phyloP scores from a whole-genome alignment of 2,113 vertebrate genomes.

The Eleginops maclovinus region DNA sequence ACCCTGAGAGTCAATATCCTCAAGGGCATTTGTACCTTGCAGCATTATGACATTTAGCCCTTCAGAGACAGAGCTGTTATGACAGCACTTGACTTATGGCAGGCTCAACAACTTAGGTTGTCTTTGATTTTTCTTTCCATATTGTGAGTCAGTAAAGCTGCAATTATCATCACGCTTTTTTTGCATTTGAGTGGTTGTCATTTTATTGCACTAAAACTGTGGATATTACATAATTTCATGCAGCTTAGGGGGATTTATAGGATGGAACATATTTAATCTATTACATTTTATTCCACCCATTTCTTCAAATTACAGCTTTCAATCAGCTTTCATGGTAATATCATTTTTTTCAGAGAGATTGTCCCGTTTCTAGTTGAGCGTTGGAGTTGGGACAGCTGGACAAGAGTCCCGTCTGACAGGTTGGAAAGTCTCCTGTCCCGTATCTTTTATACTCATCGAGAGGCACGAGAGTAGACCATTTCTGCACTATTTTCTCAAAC shows the following conservation, averaged over 20 bases:
- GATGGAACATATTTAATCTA: slow-evolving; percentile 48
- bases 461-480: slow-evolving; percentile 13
- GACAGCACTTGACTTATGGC: slow-evolving; percentile 34
- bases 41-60: slow-evolving; percentile 72
- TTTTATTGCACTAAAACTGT: slow-evolving; percentile 55
- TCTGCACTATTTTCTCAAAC: slow-evolving; percentile 17
- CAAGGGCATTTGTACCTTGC: slow-evolving; percentile 77
- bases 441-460: slow-evolving; percentile 33
- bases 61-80: slow-evolving; percentile 37
- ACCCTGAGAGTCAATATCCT: slow-evolving; percentile 67
- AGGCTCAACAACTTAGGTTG: slow-evolving; percentile 29
- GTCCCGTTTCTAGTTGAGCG: slow-evolving; percentile 50
- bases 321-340: slow-evolving; percentile 37
- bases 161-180: slow-evolving; percentile 18
- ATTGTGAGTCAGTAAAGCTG: slow-evolving; percentile 9
- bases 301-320: slow-evolving; percentile 42
- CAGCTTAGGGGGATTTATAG: slow-evolving; percentile 44
- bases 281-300: slow-evolving; percentile 13
- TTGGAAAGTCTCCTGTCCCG: slow-evolving; percentile 60
- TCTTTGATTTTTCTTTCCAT: not conserved
- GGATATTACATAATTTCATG: slow-evolving; percentile 38
- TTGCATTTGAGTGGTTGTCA: slow-evolving; percentile 24
- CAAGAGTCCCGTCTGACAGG: slow-evolving; percentile 55
- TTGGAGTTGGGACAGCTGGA: slow-evolving; percentile 46
- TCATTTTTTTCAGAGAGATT: not conserved